phyloP scores from a whole-genome alignment of 2,113 vertebrate species.

The Coreoperca whiteheadi region DNA sequence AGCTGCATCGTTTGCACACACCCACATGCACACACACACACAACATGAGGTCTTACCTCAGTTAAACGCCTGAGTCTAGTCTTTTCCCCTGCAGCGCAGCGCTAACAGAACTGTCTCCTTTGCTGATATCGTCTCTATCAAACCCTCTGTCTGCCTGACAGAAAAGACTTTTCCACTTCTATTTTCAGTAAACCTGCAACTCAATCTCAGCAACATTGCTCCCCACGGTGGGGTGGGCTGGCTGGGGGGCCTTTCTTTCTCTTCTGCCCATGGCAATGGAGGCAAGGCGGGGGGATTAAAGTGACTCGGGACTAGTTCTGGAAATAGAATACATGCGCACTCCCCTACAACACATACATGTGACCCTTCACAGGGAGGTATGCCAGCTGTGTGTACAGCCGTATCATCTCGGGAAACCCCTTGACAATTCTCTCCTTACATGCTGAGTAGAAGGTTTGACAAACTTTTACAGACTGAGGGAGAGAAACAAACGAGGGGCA shows the following conservation, averaged over 20 bases:
- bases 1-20: constrained; percentile 38
- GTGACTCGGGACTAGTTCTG: constrained; percentile 74
- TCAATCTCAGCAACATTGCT: constrained; percentile 77
- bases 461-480: constrained; percentile 19
- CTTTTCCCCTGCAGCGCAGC: constrained; percentile 50
- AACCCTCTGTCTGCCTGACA: constrained; percentile 66
- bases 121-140: constrained; percentile 65
- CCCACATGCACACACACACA: constrained; percentile 13
- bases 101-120: constrained; percentile 63
- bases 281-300: constrained; percentile 77
- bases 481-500: constrained; percentile 30
- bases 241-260: constrained; percentile 51
- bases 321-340: constrained; percentile 81
- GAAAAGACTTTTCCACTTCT: constrained; percentile 75
- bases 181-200: constrained; percentile 85
- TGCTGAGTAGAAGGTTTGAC: not conserved
- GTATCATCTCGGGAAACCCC: constrained; percentile 54
- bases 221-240: constrained; percentile 47
- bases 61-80: constrained; percentile 54
- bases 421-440: constrained; percentile 6
- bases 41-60: constrained; percentile 72
- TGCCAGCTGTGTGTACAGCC: constrained; percentile 64
- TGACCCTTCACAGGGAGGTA: constrained; percentile 53
- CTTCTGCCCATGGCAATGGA: constrained; percentile 54
- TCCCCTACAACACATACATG: constrained; percentile 63